Percentiles rank a stretch among this genome's conserved stretches.
These are phyloP conservation scores for Engraulis encrasicolus DNA, from an alignment of 2,113 vertebrate species.

Conservation along the genomic window DNA sequence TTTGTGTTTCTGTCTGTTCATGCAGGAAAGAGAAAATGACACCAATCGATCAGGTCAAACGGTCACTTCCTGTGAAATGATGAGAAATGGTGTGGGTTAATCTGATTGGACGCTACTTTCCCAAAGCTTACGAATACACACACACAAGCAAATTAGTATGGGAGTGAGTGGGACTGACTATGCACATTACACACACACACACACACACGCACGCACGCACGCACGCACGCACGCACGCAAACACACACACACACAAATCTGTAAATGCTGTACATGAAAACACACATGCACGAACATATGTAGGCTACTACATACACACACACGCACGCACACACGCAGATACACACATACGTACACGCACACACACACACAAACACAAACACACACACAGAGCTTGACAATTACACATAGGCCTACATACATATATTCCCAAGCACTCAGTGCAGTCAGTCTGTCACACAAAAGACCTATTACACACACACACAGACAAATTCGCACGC, in stretches of 20 bases:
- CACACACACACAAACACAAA: too few species aligned
- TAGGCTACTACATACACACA: too few species aligned
- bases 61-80: slow-evolving; percentile 82
- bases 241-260: slow-evolving; percentile 20
- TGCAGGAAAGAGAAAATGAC: slow-evolving; percentile 29
- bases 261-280: too few species aligned
- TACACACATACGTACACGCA: too few species aligned
- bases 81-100: slow-evolving; percentile 79
- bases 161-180: slow-evolving; percentile 61
- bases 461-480: slow-evolving; percentile 22
- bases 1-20: neutral
- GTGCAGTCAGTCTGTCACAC: too few species aligned
- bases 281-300: too few species aligned
- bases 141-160: slow-evolving; percentile 64
- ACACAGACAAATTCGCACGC: neutral
- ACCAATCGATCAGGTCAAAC: slow-evolving; percentile 61
- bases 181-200: slow-evolving; percentile 54
- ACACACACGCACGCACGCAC: slow-evolving; percentile 39
- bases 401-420: too few species aligned
- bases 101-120: slow-evolving; percentile 60
- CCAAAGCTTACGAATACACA: slow-evolving; percentile 66
- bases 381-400: too few species aligned
- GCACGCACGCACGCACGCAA: neutral
- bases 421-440: too few species aligned
- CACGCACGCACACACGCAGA: too few species aligned